phyloP scores from a whole-genome alignment of 2,888 invertebrate species.

The Amphipyra berbera region DNA sequence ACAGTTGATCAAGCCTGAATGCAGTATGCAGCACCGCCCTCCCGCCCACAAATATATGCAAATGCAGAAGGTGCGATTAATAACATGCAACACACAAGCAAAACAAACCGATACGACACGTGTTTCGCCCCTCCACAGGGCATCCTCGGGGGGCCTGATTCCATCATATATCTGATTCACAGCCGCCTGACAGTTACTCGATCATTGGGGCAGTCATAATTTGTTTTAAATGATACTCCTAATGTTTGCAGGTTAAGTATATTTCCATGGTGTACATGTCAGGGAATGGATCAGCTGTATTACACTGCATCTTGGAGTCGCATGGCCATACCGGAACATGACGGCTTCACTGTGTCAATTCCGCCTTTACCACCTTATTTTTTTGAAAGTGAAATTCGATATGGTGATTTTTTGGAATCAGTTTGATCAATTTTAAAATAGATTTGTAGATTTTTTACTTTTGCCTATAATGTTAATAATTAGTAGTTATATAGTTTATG shows the following conservation, averaged over 20 bases:
- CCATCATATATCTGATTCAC: too few relatives aligned
- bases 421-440: constrained; percentile 21
- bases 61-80: too few relatives aligned
- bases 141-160: too few relatives aligned
- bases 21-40: too few relatives aligned
- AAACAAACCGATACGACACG: too few relatives aligned
- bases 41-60: too few relatives aligned
- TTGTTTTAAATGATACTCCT: not conserved
- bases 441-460: not conserved
- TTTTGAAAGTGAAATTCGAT: constrained; percentile 51
- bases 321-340: constrained; percentile 49
- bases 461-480: too few relatives aligned
- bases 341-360: constrained; percentile 49
- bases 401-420: constrained; percentile 42
- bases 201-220: not conserved
- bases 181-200: too few relatives aligned
- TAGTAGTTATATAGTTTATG: too few relatives aligned
- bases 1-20: too few relatives aligned
- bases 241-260: constrained; percentile 57
- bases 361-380: constrained; percentile 59
- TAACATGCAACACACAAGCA: too few relatives aligned
- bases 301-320: constrained; percentile 42
- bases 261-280: constrained; percentile 47
- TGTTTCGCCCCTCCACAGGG: too few relatives aligned
- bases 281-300: constrained; percentile 12